Conservation (phyloP, 2,888 invertebrate species). For the Oegoconia quadripuncta region DNA sequence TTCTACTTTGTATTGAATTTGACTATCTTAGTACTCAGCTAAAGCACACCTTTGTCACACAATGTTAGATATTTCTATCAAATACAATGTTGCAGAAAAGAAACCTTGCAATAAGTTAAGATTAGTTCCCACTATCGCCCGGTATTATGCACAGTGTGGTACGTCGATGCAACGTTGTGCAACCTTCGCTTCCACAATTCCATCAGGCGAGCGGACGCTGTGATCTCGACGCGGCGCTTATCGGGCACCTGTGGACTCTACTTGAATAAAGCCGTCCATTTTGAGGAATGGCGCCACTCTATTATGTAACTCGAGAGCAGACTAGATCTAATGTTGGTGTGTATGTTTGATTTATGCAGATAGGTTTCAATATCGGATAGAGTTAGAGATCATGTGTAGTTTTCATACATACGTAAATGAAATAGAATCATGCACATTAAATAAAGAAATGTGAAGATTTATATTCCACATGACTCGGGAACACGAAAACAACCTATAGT, state of each 20-base stretch:
- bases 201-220: conserved; percentile 44
- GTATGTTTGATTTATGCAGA: conserved; percentile 1
- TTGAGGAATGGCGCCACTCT: conserved; percentile 34
- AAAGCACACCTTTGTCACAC: no score
- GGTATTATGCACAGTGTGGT: conserved; percentile 50
- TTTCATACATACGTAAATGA: no score
- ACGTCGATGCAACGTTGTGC: no score
- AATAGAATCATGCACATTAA: no score
- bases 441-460: no score
- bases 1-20: no score
- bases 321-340: conserved; percentile 12
- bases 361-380: no score
- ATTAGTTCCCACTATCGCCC: background rate
- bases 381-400: no score
- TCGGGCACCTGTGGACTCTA: conserved; percentile 64
- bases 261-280: conserved; percentile 60
- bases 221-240: conserved; percentile 48
- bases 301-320: conserved; percentile 9
- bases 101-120: background rate
- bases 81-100: background rate
- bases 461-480: no score
- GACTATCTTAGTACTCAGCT: no score
- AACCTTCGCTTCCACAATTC: no score
- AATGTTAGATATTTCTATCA: background rate
- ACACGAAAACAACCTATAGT: background rate